A percentile compares a stretch with the other conserved stretches of the same genome.
Conservation (phyloP, 1,140 invertebrate species). For the Sycobia sp. region DNA sequence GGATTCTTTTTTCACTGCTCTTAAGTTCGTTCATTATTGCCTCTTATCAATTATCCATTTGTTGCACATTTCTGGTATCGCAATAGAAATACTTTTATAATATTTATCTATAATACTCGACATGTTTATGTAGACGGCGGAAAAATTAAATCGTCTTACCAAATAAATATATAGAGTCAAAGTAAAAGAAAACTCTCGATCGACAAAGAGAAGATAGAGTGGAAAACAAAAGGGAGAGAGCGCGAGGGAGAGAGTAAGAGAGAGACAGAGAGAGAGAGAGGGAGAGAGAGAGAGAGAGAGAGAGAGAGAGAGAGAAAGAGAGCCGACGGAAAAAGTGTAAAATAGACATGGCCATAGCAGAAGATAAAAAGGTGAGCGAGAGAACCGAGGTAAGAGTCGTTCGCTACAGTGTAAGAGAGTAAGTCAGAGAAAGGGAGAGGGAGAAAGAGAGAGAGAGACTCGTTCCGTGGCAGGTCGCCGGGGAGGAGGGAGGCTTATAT, state of each 20-base stretch:
- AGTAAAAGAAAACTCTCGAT: background rate
- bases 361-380: constrained; percentile 27
- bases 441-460: constrained; percentile 3
- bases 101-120: no score
- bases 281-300: no score
- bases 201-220: background rate
- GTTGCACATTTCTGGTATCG: no score
- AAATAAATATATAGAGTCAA: background rate
- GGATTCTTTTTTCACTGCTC: no score
- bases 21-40: no score
- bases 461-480: background rate
- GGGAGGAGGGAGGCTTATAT: constrained; percentile 56
- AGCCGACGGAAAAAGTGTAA: constrained; percentile 26
- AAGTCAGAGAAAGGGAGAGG: background rate
- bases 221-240: no score
- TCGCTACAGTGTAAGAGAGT: background rate
- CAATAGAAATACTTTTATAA: no score
- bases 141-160: no score
- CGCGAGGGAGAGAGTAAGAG: no score
- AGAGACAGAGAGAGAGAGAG: no score
- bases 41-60: no score
- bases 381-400: background rate
- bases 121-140: no score
- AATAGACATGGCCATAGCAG: constrained; percentile 30
- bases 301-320: background rate